These are phyloP conservation scores for Aricia artaxerxes DNA, from an alignment of 2,888 invertebrate species.

Conservation along the genomic window DNA sequence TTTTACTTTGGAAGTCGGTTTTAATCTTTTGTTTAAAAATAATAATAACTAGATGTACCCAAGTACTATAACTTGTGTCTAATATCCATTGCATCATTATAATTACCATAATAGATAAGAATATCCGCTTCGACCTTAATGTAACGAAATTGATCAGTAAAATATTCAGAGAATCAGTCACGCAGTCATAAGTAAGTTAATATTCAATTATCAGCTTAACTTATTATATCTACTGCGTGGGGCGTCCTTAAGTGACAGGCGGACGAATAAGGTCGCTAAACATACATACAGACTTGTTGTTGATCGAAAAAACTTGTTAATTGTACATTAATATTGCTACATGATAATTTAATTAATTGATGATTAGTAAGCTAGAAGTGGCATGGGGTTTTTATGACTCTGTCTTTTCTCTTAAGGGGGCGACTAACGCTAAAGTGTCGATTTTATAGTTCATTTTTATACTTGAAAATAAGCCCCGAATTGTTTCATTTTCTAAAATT, in stretches of 20 bases:
- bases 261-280: constrained; percentile 12
- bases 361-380: background rate
- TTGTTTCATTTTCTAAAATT: too few species aligned
- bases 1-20: too few species aligned
- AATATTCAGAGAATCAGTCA: constrained; percentile 62
- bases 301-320: background rate
- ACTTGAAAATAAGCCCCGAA: too few species aligned
- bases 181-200: constrained; percentile 58
- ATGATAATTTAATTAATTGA: background rate
- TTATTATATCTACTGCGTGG: constrained; percentile 45
- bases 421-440: too few species aligned
- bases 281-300: background rate
- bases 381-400: background rate
- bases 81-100: background rate
- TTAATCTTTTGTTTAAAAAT: too few species aligned
- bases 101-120: constrained; percentile 7
- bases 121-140: constrained; percentile 43
- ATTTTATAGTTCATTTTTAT: too few species aligned
- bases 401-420: too few species aligned
- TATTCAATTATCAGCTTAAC: constrained; percentile 64
- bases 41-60: too few species aligned
- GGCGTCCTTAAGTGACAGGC: constrained; percentile 45
- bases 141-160: constrained; percentile 60
- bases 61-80: background rate
- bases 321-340: background rate